Conservation (phyloP, 2,113 vertebrate genomes). For the zebrafish (Danio rerio) region DNA sequence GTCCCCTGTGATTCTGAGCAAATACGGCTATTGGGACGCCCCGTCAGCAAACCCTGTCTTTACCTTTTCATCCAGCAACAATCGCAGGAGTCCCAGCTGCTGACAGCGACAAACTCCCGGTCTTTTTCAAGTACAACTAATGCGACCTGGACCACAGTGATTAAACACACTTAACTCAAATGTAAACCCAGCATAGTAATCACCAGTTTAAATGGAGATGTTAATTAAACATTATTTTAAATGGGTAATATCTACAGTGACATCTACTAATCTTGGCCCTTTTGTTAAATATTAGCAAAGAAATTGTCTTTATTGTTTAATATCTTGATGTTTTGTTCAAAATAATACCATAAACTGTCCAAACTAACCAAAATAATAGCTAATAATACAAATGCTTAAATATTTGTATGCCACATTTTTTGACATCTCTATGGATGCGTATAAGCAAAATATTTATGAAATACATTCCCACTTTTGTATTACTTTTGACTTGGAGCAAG, state of each 20-base stretch:
- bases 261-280: no score
- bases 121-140: neutral
- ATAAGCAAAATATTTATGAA: no score
- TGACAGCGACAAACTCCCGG: neutral
- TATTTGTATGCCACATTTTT: no score
- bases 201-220: neutral
- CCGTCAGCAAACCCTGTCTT: slow-evolving; percentile 11
- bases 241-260: neutral
- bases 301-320: no score
- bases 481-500: no score
- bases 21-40: slow-evolving; percentile 13
- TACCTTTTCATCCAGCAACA: slow-evolving; percentile 36
- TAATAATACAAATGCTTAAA: no score
- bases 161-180: neutral
- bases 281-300: no score
- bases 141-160: neutral
- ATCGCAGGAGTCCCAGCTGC: neutral
- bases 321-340: no score
- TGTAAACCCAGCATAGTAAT: neutral
- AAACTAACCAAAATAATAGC: no score
- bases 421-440: no score
- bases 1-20: slow-evolving; percentile 1
- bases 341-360: no score
- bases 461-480: no score
- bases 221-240: slow-evolving; percentile 11